phyloP scores from a whole-genome alignment of 2,113 vertebrate species.

The Cebidichthys violaceus region DNA sequence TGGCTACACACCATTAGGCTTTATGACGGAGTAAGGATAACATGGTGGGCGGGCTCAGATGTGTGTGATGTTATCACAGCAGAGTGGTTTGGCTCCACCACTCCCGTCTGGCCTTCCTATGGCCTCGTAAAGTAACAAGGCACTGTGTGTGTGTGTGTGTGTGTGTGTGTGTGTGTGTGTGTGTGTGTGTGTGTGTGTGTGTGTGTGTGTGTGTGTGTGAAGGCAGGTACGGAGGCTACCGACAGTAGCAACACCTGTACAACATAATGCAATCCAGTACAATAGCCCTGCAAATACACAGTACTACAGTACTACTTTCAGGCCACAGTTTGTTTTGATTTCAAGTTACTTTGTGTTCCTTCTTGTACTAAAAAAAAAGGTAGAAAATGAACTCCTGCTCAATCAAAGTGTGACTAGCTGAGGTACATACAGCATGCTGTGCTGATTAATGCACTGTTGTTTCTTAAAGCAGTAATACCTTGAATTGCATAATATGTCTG shows the following conservation, averaged over 20 bases:
- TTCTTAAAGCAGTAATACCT: background rate
- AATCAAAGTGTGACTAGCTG: background rate
- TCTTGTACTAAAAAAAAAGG: background rate
- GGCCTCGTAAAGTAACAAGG: constrained; percentile 31
- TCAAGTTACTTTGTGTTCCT: background rate
- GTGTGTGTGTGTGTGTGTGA: background rate
- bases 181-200: background rate
- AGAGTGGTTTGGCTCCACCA: constrained; percentile 42
- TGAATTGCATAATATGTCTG: background rate
- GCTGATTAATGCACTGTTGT: background rate
- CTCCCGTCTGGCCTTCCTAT: constrained; percentile 31
- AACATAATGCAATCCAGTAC: constrained; percentile 3
- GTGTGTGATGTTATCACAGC: constrained; percentile 63
- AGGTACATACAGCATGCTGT: background rate
- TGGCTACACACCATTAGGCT: constrained; percentile 54
- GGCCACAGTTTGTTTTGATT: background rate
- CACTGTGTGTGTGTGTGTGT: background rate
- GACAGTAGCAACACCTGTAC: constrained; percentile 30
- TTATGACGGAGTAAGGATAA: constrained; percentile 54
- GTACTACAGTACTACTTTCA: background rate
- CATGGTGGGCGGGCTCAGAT: constrained; percentile 48
- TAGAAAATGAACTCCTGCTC: background rate
- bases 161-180: constrained; percentile 14
- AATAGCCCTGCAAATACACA: background rate
- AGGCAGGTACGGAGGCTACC: constrained; percentile 2